Percentiles rank a stretch among this genome's conserved stretches.
Evolutionary conservation across 1,140 invertebrate genomes (phyloP).

Genomic region (Pseudomyrmex dendroicus): DNA sequence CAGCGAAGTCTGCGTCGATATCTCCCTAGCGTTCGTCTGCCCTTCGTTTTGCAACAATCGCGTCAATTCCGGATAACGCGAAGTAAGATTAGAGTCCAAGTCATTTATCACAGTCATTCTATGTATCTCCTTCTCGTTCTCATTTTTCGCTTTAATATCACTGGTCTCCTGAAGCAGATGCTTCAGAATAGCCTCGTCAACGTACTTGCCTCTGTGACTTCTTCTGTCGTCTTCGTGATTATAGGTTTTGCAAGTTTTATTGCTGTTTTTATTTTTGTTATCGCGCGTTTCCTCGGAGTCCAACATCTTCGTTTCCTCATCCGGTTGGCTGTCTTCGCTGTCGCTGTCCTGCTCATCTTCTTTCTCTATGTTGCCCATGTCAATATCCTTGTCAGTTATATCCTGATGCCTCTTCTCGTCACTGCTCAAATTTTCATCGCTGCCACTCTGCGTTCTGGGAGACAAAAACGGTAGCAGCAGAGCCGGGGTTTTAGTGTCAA

Average conservation of each 20-base stretch:
- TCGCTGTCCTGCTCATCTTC: constrained; percentile 82
- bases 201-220: constrained; percentile 79
- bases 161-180: constrained; percentile 82
- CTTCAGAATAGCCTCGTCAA: constrained; percentile 82
- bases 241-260: constrained; percentile 76
- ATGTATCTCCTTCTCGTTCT: constrained; percentile 80
- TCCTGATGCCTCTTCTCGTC: constrained; percentile 85
- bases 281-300: constrained; percentile 68
- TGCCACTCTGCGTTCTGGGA: constrained; percentile 83
- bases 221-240: constrained; percentile 69
- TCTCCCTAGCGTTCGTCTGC: constrained; percentile 87
- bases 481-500: constrained; percentile 85
- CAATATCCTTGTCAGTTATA: constrained; percentile 85
- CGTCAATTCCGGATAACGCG: constrained; percentile 82
- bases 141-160: constrained; percentile 82
- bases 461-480: constrained; percentile 86
- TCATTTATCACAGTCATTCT: constrained; percentile 77
- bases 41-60: constrained; percentile 85
- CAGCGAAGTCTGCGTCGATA: constrained; percentile 86
- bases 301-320: constrained; percentile 84
- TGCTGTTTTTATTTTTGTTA: constrained; percentile 80
- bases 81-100: constrained; percentile 77
- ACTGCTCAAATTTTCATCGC: constrained; percentile 83
- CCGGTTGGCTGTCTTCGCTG: constrained; percentile 85
- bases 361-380: constrained; percentile 81